Evolutionary conservation across 2,888 invertebrate species (phyloP).

Genomic region (Drosophila lacicola): DNA sequence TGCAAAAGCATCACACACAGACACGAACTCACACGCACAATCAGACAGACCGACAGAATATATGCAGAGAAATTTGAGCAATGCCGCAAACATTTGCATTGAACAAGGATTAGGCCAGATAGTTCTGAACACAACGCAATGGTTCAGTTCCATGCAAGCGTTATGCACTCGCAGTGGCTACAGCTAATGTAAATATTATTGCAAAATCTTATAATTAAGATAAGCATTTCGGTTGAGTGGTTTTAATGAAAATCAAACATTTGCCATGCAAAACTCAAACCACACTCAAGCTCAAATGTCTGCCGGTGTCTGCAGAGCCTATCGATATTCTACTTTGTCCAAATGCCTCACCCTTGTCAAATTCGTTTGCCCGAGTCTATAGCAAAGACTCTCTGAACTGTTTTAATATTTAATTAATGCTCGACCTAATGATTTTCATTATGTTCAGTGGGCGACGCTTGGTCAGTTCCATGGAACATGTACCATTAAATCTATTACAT

Average conservation of each 20-base stretch:
- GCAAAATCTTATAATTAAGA: conserved; percentile 77
- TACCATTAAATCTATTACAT: background rate
- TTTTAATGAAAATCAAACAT: conserved; percentile 76
- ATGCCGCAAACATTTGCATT: conserved; percentile 56
- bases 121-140: conserved; percentile 1
- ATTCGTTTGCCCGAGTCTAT: background rate
- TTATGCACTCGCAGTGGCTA: conserved; percentile 52
- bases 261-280: conserved; percentile 25
- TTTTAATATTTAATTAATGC: conserved; percentile 59
- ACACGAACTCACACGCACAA: background rate
- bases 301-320: background rate
- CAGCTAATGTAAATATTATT: conserved; percentile 69
- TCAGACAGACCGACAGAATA: background rate
- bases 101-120: conserved; percentile 33
- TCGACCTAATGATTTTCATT: conserved; percentile 25
- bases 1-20: background rate
- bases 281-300: conserved; percentile 11
- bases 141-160: conserved; percentile 13
- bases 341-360: background rate
- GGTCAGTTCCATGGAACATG: background rate
- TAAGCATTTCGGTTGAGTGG: conserved; percentile 65
- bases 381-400: background rate
- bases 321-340: conserved; percentile 16
- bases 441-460: conserved; percentile 2
- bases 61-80: conserved; percentile 27